Evolutionary conservation across 1,140 invertebrate genomes (phyloP).

Genomic region (Leptinotarsa texana): DNA sequence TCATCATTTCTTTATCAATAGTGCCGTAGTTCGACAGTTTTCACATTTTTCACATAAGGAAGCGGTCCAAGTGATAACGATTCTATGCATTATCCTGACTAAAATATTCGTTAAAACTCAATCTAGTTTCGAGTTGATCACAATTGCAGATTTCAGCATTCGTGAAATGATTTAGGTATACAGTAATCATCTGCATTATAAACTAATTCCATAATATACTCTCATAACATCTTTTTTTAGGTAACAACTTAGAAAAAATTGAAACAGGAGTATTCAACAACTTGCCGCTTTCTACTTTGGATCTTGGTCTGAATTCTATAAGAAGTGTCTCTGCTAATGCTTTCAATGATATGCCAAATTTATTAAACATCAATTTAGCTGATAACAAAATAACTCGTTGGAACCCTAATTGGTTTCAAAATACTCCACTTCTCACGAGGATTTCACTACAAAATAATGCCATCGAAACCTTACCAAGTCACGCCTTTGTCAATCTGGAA

Average conservation of each 20-base stretch:
- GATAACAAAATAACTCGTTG: slow-evolving; percentile 34
- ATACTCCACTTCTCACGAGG: slow-evolving; percentile 33
- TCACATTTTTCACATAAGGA: no score
- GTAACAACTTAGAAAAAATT: slow-evolving; percentile 34
- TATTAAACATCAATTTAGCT: slow-evolving; percentile 37
- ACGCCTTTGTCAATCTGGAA: slow-evolving; percentile 35
- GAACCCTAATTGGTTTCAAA: slow-evolving; percentile 39
- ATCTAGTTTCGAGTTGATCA: no score
- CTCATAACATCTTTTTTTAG: not conserved
- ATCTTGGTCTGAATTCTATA: slow-evolving; percentile 38
- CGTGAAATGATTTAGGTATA: no score
- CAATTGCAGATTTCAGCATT: no score
- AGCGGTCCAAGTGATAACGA: no score
- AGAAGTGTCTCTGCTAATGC: slow-evolving; percentile 27
- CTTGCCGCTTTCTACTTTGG: slow-evolving; percentile 31
- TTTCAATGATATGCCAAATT: slow-evolving; percentile 33
- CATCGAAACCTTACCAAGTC: slow-evolving; percentile 33
- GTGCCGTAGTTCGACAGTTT: no score
- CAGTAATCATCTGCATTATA: no score
- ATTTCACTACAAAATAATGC: slow-evolving; percentile 38
- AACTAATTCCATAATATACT: no score
- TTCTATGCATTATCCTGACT: no score
- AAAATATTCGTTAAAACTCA: no score
- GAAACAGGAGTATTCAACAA: slow-evolving; percentile 36
- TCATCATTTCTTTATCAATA: no score